Percentiles rank a stretch among this genome's conserved stretches.
These are phyloP conservation scores for Drosophila pseudotakahashii DNA, from an alignment of 2,888 invertebrate species.

Conservation along the genomic window DNA sequence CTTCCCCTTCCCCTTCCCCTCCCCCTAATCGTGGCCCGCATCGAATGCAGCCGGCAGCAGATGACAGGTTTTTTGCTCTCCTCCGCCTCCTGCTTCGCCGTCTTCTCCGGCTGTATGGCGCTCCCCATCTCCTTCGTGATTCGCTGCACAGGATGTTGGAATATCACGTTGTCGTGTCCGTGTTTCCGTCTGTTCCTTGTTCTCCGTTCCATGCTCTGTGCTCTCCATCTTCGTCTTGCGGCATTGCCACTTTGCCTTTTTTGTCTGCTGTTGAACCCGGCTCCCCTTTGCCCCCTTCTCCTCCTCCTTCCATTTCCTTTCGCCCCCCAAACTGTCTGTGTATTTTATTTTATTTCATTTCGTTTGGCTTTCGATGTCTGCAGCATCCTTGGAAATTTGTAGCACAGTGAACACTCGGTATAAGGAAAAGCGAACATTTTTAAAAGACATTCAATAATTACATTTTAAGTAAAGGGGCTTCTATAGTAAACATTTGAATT, in stretches of 20 bases:
- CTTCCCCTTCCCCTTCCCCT: conserved; percentile 32
- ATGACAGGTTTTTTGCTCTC: conserved; percentile 63
- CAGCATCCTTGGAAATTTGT: conserved; percentile 35
- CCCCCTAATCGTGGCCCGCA: conserved; percentile 28
- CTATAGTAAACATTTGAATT: too few species aligned
- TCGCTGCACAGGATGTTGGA: conserved; percentile 62
- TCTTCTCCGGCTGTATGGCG: conserved; percentile 24
- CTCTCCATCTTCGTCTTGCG: conserved; percentile 49
- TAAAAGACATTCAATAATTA: too few species aligned
- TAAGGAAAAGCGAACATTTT: background rate
- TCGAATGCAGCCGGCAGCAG: conserved; percentile 54
- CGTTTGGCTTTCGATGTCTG: conserved; percentile 35
- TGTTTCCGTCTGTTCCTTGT: conserved; percentile 44
- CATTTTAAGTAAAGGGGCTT: too few species aligned
- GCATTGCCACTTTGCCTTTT: conserved; percentile 44
- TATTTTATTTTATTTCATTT: conserved; percentile 38
- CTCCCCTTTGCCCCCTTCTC: conserved; percentile 3
- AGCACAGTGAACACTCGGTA: conserved; percentile 8
- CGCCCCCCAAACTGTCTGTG: conserved; percentile 12
- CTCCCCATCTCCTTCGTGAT: conserved; percentile 40
- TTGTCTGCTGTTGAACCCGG: conserved; percentile 28
- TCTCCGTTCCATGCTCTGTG: conserved; percentile 21
- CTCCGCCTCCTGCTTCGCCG: conserved; percentile 9
- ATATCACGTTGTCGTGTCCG: conserved; percentile 43
- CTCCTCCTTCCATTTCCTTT: background rate